Percentiles rank a stretch among this genome's conserved stretches.
These are phyloP conservation scores for Phallusia fumigata DNA, from an alignment of 23 tunicate species.

Conservation along the genomic window DNA sequence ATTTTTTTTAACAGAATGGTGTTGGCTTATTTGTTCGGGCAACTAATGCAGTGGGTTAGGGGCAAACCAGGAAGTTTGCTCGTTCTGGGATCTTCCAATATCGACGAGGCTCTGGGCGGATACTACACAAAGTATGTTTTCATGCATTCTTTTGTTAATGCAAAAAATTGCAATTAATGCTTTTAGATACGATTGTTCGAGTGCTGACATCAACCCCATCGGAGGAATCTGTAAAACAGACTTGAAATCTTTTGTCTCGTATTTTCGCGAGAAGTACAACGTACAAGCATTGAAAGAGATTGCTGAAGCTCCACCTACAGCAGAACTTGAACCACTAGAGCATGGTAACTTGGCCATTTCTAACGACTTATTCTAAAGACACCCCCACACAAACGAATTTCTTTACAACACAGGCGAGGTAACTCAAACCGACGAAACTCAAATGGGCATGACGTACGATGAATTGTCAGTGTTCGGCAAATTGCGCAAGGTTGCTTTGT, in stretches of 20 bases:
- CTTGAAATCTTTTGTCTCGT: slow-evolving; percentile 49
- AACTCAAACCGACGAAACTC: slow-evolving; percentile 79
- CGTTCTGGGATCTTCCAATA: slow-evolving; percentile 87
- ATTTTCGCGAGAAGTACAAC: slow-evolving; percentile 41
- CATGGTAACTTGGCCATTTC: slow-evolving; percentile 53
- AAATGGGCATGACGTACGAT: slow-evolving; percentile 96
- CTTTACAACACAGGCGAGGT: slow-evolving; percentile 47
- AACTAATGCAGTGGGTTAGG: slow-evolving; percentile 59
- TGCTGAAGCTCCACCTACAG: slow-evolving; percentile 83
- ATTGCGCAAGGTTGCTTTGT: slow-evolving; percentile 51
- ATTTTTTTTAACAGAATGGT: no score
- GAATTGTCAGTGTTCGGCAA: slow-evolving; percentile 74
- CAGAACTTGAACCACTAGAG: slow-evolving; percentile 81
- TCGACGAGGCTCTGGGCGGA: slow-evolving; percentile 78
- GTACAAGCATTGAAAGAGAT: slow-evolving; percentile 59
- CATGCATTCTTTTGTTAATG: no score
- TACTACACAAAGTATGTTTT: slow-evolving; percentile 77
- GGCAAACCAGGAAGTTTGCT: slow-evolving; percentile 70
- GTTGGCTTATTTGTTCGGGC: slow-evolving; percentile 84
- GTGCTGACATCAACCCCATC: slow-evolving; percentile 93
- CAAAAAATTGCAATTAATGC: neutral
- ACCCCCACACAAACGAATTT: no score
- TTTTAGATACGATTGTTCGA: slow-evolving; percentile 83
- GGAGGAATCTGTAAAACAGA: slow-evolving; percentile 89
- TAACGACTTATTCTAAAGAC: no score